These are phyloP conservation scores for Enteromius unitaeniatus DNA, from an alignment of 2,797 vertebrate species.

Conservation along the genomic window DNA sequence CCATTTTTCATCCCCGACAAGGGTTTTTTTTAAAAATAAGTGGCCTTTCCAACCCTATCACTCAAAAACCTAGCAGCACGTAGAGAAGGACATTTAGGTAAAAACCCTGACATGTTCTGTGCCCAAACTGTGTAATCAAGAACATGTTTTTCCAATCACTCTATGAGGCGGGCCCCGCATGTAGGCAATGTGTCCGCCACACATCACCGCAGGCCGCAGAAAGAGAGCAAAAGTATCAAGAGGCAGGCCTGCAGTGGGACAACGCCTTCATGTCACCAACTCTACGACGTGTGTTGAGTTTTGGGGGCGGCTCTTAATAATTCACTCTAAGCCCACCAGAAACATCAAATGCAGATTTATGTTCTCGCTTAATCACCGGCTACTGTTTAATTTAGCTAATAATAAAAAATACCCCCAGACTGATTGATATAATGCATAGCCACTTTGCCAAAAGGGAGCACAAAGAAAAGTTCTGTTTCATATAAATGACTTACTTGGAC, in stretches of 20 bases:
- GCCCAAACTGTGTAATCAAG: conserved; percentile 65
- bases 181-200: conserved; percentile 62
- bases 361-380: conserved; percentile 40
- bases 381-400: conserved; percentile 56
- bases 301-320: conserved; percentile 34
- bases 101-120: conserved; percentile 45
- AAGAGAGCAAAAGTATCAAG: conserved; percentile 38
- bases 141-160: conserved; percentile 75
- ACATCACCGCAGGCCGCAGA: conserved; percentile 59
- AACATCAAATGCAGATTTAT: conserved; percentile 47
- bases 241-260: conserved; percentile 40
- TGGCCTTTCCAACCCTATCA: conserved; percentile 51
- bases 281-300: conserved; percentile 47
- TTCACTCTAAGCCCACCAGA: conserved; percentile 30
- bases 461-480: conserved; percentile 50
- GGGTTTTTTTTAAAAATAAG: conserved; percentile 49
- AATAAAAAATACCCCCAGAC: conserved; percentile 49
- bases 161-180: conserved; percentile 59
- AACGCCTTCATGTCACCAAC: conserved; percentile 49
- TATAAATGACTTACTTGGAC: conserved; percentile 47
- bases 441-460: conserved; percentile 50
- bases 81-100: conserved; percentile 48
- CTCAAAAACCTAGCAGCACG: conserved; percentile 38
- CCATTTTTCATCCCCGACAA: conserved; percentile 54
- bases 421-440: conserved; percentile 50